A percentile compares a stretch with the other conserved stretches of the same genome.
phyloP scores from a whole-genome alignment of 2,113 vertebrate species.

The Hippocampus guttulatus region DNA sequence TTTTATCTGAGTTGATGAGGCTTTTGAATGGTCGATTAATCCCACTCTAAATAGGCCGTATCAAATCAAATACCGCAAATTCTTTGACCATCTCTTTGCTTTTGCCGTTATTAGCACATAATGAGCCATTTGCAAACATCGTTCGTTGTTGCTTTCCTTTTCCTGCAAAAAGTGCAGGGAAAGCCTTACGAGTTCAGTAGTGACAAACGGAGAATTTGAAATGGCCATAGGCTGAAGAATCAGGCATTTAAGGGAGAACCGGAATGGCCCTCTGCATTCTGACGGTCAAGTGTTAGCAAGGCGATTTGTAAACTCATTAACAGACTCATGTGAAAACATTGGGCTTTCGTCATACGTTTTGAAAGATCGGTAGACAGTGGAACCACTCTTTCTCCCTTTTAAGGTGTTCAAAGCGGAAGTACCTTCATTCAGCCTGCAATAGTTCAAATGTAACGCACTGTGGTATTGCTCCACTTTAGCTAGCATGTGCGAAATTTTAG shows the following conservation, averaged over 20 bases:
- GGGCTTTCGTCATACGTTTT: not conserved
- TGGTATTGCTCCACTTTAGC: slow-evolving; percentile 24
- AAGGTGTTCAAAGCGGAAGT: slow-evolving; percentile 2
- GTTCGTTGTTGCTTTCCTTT: not conserved
- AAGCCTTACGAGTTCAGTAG: not conserved
- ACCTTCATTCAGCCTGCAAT: slow-evolving; percentile 8
- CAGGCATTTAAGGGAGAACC: not conserved
- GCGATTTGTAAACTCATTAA: not conserved
- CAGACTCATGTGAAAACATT: not conserved
- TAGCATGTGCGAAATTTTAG: slow-evolving; percentile 28
- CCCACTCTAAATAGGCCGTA: not conserved
- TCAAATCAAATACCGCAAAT: not conserved
- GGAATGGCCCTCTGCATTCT: slow-evolving; percentile 2
- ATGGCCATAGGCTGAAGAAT: slow-evolving; percentile 4
- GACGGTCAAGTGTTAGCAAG: not conserved
- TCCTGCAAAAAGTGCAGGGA: not conserved
- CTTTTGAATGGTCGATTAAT: not conserved
- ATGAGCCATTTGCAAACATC: not conserved
- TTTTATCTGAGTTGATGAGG: not conserved
- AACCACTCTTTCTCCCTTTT: not conserved
- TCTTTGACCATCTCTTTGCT: not conserved
- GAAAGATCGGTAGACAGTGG: not conserved
- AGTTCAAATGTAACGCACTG: slow-evolving; percentile 11
- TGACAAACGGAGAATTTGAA: not conserved
- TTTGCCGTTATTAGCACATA: not conserved